Base-by-base conservation (phyloP, 2,797 vertebrate genomes). In the Acanthurus leucopareius region DNA sequence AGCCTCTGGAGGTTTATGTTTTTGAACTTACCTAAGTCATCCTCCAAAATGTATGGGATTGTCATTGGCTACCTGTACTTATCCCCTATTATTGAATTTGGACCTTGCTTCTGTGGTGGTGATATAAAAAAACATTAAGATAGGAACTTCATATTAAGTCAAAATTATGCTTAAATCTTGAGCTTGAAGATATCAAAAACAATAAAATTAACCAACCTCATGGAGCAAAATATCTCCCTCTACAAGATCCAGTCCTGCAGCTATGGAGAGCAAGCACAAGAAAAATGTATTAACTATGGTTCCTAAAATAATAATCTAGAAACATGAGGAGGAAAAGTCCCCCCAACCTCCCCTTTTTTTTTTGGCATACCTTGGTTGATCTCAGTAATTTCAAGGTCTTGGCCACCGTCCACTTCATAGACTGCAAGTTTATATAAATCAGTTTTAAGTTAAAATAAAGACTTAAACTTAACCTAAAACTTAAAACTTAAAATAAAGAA, bases 181-280 rank as follows among this genome's bases (percentile, higher is more conserved):
- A 3, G 28, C 28, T 32, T 32, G 28, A 32, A 32, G 28, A 32
- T 32, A 32, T 32, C 2, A 32, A 32, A 25, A 32, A 32, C 28
- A 19, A 5, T 57, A n/a, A 3, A 66, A 45, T 32, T 0, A 13
- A 92, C 94, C 90, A 75, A 98, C 98, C 94, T 58, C 56, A 32
- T 95, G 90, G 59, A 95, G 89, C 79, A 86, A 91, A 84, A 99
- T 98, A 91, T 99, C 97, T 65, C 97, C 98, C 74, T 99, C 97
- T 19, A 96, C 94, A 57, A 99, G 96, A 77, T 97, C 83, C 75
- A 98, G 79, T 14, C 95, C 95, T 68, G 97, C 94, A 80, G 85
- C 97, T 98, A 69, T 78, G 65, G 82, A 67, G 60, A 72, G 25
- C 42, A 90, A 89, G 28, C 75, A 47, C 53, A 76, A 32, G 73